Base-by-base conservation (phyloP, 2,797 vertebrate genomes). In the Tokudaia muenninki region DNA sequence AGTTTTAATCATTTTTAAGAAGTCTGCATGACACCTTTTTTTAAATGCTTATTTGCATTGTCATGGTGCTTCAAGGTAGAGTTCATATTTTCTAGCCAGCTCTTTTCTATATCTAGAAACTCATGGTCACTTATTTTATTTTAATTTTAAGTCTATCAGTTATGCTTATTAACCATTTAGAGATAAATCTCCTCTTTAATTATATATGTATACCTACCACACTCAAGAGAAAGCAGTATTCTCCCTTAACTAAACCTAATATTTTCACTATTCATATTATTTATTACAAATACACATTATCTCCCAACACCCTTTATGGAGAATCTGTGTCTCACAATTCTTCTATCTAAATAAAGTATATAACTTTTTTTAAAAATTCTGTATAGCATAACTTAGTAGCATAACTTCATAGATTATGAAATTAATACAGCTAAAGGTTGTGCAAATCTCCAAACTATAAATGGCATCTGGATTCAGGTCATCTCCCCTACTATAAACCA, bases 1-100 rank as follows among this genome's bases (percentile, higher is more conserved):
- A 70, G 65, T 93, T 97, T 97, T 97, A 92, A 93, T 97, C 21
- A 5, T 95, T 97, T 87, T 67, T 24, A 7, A 0, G 90, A 97
- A 88, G 67, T 88, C 24, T 55, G 65, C 84, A 80, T 94, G 72
- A 92, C 90, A 95, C 29, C 72, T 90, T 87, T 90, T 90, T 37
- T 72, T 67, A 72, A 96, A 89, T 91, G 63, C 74, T 92, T 89
- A 88, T 97, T 92, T 93, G 88, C 52, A 41, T 81, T 96, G 61
- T 95, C 52, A 96, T 79, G 59, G 65, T 67, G 6, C 67, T 95
- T n/a, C 16, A 77, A 12, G 74, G 34, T 83, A 37, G 50, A 82
- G 7, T 74, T 50, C 50, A 31, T 81, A 74, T 41, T 84, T 94
- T 55, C 61, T 87, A 87, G 55, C 1, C 81, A 84, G 34, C 4